Conservation (phyloP, 2,888 invertebrate species). For the Heteromurus nitidus region DNA sequence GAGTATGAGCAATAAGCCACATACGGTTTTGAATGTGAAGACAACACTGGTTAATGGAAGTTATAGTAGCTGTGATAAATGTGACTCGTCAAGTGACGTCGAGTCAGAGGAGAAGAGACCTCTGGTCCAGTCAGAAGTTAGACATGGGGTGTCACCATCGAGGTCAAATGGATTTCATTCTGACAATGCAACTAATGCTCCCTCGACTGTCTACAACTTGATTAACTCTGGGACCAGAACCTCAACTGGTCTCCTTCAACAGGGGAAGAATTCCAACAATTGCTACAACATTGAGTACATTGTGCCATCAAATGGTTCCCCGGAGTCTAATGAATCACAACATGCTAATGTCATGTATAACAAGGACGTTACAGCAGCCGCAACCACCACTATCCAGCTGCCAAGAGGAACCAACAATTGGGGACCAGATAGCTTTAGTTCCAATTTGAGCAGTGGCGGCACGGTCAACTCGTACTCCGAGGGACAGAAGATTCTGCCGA, state of each 20-base stretch:
- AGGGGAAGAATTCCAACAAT: neutral
- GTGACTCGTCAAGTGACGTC: constrained; percentile 33
- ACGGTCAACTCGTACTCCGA: constrained; percentile 57
- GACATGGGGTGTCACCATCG: constrained; percentile 21
- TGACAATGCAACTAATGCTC: neutral
- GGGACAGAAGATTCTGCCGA: constrained; percentile 46
- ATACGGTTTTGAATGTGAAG: constrained; percentile 56
- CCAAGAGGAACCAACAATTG: constrained; percentile 35
- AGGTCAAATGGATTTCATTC: constrained; percentile 3
- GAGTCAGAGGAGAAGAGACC: constrained; percentile 46
- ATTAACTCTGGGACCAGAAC: neutral
- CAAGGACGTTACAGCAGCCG: neutral
- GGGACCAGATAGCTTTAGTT: constrained; percentile 58
- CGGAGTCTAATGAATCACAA: constrained; percentile 22
- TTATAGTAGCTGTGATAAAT: constrained; percentile 61
- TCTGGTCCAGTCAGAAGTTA: constrained; percentile 38
- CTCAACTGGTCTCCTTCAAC: neutral
- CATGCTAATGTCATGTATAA: constrained; percentile 15
- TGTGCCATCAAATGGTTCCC: constrained; percentile 25
- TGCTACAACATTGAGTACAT: constrained; percentile 43
- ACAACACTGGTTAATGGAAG: constrained; percentile 57
- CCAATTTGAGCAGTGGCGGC: constrained; percentile 36
- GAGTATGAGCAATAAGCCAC: constrained; percentile 20
- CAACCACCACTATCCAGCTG: neutral
- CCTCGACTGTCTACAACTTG: constrained; percentile 9